Evolutionary conservation across 1,140 invertebrate genomes (phyloP), one percentile per base, ranked within the genome.

Genomic region (Acyrthosiphon pisum): DNA sequence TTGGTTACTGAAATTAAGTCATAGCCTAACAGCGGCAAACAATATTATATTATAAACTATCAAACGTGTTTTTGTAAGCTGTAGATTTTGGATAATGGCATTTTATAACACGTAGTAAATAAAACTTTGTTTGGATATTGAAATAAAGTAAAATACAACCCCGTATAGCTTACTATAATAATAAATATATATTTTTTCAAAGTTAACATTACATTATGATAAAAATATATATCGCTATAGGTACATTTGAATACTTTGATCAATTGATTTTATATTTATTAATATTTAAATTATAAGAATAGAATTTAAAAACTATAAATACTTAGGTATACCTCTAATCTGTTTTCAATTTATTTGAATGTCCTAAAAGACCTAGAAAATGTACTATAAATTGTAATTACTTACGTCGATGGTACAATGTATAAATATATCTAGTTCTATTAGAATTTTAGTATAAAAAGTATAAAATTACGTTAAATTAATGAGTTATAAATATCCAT

Each of bases 21-120:
- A 37, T 60, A 8, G 14, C 35, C 3, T 41, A 90, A 44, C 11
- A 90, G 50, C 41, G 35, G 88, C 37, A 56, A 56, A 90, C 88
- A 90, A 90, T 90, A 56, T 90, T 90, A 90, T 56, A 56, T 56
- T 90, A 56, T 56, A 23, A 56, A 26, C 37, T 56, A 56, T 90
- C 35, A 11, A 56, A 56, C 11, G 88, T 89, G 50, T 56, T 56
- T 50, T 20, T 48, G 23, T 88, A 50, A 88, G 35, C n/a, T 88
- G 35, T 41, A 53, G 22, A 89, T 89, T 89, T 41, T 26, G 37
- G 26, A 90, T 56, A 60, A 60, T 26, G 30, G 56, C 23, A 90
- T 53, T 41, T 89, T 53, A 37, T 53, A 89, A 50, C 87, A 37
- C 11, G 9, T 30, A 90, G 35, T 53, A 50, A 41, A 90, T 90